These are phyloP conservation scores for Hylia prasina DNA, from an alignment of 2,113 vertebrate genomes.

Conservation along the genomic window DNA sequence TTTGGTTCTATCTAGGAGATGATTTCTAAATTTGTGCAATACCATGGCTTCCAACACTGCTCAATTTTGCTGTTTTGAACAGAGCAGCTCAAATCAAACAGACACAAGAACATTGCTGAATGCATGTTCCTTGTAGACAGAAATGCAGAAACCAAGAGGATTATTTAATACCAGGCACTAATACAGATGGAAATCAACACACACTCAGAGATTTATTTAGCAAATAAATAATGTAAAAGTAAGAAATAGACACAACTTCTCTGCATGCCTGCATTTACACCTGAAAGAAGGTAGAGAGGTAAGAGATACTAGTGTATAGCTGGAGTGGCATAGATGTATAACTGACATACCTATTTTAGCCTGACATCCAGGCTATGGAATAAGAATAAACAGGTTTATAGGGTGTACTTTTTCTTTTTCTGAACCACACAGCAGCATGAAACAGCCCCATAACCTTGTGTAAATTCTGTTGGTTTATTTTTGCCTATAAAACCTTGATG, in stretches of 20 bases:
- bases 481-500: neutral
- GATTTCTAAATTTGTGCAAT: neutral
- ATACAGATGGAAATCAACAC: neutral
- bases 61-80: neutral
- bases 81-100: neutral
- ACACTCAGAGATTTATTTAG: neutral
- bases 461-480: neutral
- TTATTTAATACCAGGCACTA: neutral
- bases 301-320: neutral
- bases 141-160: neutral
- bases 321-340: neutral
- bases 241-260: neutral
- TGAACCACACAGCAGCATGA: neutral
- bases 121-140: neutral
- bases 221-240: neutral
- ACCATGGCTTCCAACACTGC: neutral
- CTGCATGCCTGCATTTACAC: neutral
- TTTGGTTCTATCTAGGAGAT: neutral
- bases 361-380: neutral
- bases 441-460: rapidly evolving
- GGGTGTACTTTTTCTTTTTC: neutral
- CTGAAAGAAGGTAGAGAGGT: neutral
- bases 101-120: neutral
- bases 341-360: neutral
- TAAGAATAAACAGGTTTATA: neutral